A percentile compares a stretch with the other conserved stretches of the same genome.
phyloP scores from a whole-genome alignment of 2,888 invertebrate species.

The Epinotia brunnichana region DNA sequence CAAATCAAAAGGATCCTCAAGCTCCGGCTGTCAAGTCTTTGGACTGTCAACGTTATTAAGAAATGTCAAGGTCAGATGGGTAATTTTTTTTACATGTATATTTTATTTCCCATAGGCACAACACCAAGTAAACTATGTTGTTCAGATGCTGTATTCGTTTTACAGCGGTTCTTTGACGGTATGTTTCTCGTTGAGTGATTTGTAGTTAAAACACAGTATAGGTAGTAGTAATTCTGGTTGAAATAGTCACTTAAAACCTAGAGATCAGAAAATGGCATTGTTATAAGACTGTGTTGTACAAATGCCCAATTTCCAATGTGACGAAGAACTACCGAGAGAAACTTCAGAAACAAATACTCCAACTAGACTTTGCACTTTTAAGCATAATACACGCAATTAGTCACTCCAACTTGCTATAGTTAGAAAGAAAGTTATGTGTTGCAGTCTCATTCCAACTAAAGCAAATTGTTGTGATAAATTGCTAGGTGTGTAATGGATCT shows the following conservation, averaged over 20 bases:
- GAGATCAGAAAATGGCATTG: too few relatives aligned
- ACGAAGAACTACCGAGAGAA: not conserved
- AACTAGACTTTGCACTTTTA: not conserved
- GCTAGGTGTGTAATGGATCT: too few relatives aligned
- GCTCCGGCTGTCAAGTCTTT: too few relatives aligned
- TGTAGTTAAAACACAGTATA: not conserved
- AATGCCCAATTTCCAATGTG: not conserved
- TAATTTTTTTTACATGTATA: constrained; percentile 26
- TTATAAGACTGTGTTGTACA: not conserved
- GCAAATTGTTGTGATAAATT: too few relatives aligned
- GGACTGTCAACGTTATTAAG: not conserved
- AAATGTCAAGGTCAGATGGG: not conserved
- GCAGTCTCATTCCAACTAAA: too few relatives aligned
- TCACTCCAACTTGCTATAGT: too few relatives aligned
- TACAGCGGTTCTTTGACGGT: constrained; percentile 28
- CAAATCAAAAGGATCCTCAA: not conserved
- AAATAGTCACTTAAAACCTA: too few relatives aligned
- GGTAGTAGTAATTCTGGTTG: not conserved
- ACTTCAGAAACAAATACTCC: not conserved
- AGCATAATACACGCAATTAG: not conserved
- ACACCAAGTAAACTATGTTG: constrained; percentile 23
- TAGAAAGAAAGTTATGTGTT: too few relatives aligned
- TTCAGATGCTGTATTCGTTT: constrained; percentile 36
- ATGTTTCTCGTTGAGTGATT: constrained; percentile 13
- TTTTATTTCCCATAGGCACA: constrained; percentile 51